Conservation (phyloP, 2,888 invertebrate genomes). For the Cecidostiba fungosa region DNA sequence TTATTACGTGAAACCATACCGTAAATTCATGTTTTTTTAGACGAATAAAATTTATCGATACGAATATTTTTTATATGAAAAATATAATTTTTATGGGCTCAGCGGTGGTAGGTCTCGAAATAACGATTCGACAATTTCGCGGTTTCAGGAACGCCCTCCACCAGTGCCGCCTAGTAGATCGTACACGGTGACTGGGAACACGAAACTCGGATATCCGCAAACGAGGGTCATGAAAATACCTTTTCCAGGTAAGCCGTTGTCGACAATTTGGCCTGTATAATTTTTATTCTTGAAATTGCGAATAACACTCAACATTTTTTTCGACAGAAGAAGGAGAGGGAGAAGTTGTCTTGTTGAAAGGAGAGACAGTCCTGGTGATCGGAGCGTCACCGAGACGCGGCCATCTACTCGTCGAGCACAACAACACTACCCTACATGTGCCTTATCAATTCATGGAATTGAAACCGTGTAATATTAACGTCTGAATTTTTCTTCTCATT, state of each 20-base stretch:
- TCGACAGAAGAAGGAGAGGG: slow-evolving; percentile 80
- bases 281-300: not conserved
- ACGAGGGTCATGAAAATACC: slow-evolving; percentile 94
- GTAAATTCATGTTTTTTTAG: no score
- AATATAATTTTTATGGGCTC: no score
- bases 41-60: not conserved
- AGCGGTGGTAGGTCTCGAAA: no score
- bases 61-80: not conserved
- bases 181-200: slow-evolving; percentile 94
- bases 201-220: slow-evolving; percentile 96
- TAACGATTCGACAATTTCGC: slow-evolving; percentile 43
- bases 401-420: slow-evolving; percentile 92
- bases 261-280: not conserved
- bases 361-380: slow-evolving; percentile 93
- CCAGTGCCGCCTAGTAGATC: slow-evolving; percentile 94
- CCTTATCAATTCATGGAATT: slow-evolving; percentile 92
- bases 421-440: slow-evolving; percentile 87
- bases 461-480: slow-evolving; percentile 81
- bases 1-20: no score
- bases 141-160: slow-evolving; percentile 90
- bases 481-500: slow-evolving; percentile 68
- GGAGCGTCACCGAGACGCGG: slow-evolving; percentile 93
- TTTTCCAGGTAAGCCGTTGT: slow-evolving; percentile 84
- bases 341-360: slow-evolving; percentile 87
- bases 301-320: not conserved